A percentile compares a stretch with the other conserved stretches of the same genome.
Evolutionary conservation across 2,113 vertebrate species (phyloP).

Genomic region (Ptychochromis oligacanthus): DNA sequence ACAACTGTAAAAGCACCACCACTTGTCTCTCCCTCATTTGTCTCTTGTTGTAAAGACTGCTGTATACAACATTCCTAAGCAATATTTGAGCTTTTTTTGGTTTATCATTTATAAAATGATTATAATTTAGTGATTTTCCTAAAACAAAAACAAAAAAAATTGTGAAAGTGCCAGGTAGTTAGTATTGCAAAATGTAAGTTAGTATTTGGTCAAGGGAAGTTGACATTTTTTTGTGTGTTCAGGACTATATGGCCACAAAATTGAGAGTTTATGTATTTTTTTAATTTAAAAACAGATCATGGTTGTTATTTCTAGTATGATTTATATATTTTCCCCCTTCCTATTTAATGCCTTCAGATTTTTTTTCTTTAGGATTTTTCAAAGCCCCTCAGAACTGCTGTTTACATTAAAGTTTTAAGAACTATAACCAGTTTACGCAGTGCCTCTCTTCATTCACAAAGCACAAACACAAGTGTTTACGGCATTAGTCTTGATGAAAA

Average conservation of each 20-base stretch:
- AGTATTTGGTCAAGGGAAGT: slow-evolving; percentile 64
- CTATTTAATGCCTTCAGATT: slow-evolving; percentile 76
- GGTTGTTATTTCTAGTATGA: slow-evolving; percentile 73
- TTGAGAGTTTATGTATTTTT: slow-evolving; percentile 67
- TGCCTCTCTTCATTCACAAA: slow-evolving; percentile 28
- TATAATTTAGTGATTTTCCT: slow-evolving; percentile 68
- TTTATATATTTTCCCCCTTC: slow-evolving; percentile 71
- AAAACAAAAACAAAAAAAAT: slow-evolving; percentile 19
- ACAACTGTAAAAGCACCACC: slow-evolving; percentile 27
- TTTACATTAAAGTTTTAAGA: slow-evolving; percentile 83
- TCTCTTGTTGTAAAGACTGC: slow-evolving; percentile 71
- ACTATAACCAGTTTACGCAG: slow-evolving; percentile 13
- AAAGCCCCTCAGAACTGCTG: slow-evolving; percentile 81
- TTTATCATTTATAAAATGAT: slow-evolving; percentile 69
- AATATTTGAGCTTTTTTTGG: slow-evolving; percentile 78
- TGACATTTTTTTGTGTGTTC: slow-evolving; percentile 51
- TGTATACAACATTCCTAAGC: slow-evolving; percentile 82
- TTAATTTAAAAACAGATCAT: slow-evolving; percentile 75
- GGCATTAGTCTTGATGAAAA: background rate
- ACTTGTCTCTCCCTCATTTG: slow-evolving; percentile 34
- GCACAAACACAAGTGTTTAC: background rate
- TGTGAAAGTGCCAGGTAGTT: slow-evolving; percentile 75
- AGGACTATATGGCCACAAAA: slow-evolving; percentile 67
- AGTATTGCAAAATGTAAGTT: slow-evolving; percentile 63
- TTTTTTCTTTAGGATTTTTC: slow-evolving; percentile 74